Conservation (phyloP, 2,113 vertebrate genomes). For the Proteles cristata region DNA sequence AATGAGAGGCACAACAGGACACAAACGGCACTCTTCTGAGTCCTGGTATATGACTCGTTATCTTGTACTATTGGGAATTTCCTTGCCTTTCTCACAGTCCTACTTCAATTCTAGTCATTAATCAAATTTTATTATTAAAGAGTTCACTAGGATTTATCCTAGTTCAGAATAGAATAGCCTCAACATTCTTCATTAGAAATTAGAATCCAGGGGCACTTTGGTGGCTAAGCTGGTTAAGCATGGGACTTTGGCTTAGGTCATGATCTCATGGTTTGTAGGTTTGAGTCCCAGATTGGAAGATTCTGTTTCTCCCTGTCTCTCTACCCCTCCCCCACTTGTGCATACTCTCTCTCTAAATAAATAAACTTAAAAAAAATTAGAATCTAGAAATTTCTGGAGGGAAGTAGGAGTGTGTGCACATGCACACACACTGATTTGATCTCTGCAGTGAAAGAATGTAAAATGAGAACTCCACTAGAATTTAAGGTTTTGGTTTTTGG, state of each 20-base stretch:
- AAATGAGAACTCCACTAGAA: neutral
- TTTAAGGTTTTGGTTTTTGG: too few species aligned
- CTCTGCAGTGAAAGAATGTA: neutral
- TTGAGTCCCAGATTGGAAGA: too few species aligned
- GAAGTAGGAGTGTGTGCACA: neutral
- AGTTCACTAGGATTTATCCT: neutral
- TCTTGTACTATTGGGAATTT: neutral
- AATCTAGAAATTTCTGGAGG: neutral
- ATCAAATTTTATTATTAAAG: neutral
- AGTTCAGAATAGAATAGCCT: neutral
- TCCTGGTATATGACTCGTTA: neutral
- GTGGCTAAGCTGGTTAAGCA: too few species aligned
- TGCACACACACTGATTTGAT: neutral
- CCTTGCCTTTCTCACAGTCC: neutral
- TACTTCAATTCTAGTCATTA: neutral
- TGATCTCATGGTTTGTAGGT: too few species aligned
- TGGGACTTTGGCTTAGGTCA: too few species aligned
- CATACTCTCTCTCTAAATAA: too few species aligned
- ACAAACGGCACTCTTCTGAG: neutral
- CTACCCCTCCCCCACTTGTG: too few species aligned
- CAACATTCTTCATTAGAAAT: conserved; percentile 7
- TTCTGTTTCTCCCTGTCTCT: too few species aligned
- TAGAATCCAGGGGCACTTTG: neutral
- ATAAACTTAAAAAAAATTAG: neutral
- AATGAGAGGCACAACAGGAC: neutral